phyloP scores from a whole-genome alignment of 2,113 vertebrate genomes.

The Misgurnus mizolepis region DNA sequence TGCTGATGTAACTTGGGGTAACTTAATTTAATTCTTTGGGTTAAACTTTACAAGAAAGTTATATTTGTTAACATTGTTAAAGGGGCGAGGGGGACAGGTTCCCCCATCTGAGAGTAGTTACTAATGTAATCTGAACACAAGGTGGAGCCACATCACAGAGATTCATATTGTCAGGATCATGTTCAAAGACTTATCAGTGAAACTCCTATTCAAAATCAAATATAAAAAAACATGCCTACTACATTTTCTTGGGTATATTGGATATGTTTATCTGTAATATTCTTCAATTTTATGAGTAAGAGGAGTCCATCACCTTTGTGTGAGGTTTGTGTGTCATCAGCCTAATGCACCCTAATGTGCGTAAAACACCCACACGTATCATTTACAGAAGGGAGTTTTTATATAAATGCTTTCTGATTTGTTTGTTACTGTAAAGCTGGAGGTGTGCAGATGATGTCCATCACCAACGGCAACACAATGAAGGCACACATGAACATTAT shows the following conservation, averaged over 20 bases:
- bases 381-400: neutral
- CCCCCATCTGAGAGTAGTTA: neutral
- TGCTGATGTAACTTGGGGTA: too few relatives aligned
- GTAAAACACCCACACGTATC: slow-evolving; percentile 2
- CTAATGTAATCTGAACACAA: slow-evolving; percentile 25
- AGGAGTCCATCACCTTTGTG: too few relatives aligned
- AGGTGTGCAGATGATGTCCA: slow-evolving; percentile 17
- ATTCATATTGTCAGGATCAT: neutral
- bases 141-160: slow-evolving; percentile 27
- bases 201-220: neutral
- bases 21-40: too few relatives aligned
- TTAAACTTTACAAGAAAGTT: too few relatives aligned
- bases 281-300: too few relatives aligned
- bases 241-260: too few relatives aligned
- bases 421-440: neutral
- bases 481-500: neutral
- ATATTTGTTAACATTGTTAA: too few relatives aligned
- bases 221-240: too few relatives aligned
- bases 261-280: too few relatives aligned
- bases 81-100: too few relatives aligned
- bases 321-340: neutral
- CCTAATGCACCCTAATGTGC: neutral
- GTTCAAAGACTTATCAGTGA: neutral
- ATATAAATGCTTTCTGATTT: neutral
- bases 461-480: neutral